Evolutionary conservation across 2,797 vertebrate genomes (phyloP), one percentile per base, ranked within the genome.

Genomic region (Xyrichtys novacula): DNA sequence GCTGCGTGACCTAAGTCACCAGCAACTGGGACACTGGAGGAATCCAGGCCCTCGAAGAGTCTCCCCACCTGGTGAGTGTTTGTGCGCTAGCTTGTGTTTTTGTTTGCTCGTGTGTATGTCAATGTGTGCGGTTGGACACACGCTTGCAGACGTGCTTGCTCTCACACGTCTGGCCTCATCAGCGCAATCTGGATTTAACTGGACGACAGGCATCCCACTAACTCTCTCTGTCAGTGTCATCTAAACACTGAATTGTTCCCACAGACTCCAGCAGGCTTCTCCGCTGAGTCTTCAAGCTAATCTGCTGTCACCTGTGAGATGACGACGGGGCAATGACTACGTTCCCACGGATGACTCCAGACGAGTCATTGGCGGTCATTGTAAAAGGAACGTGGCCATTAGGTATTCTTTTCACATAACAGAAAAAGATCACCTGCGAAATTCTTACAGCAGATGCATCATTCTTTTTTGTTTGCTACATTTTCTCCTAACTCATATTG

Each of bases 1-100:
- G 91, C 89, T 93, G 91, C 67, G 72, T 89, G 91, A 93, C 89
- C 90, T 58, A 9, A 85, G 89, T 85, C 79, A 72, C 60, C 71
- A 59, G 64, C 80, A 86, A 86, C 77, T 86, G 83, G 88, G 88
- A 87, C 84, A 74, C 69, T 48, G 85, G 59, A 80, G 88, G 72
- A 80, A 76, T 28, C 58, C 17, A 8, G 65, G 62, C 67, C 76
- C 80, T 82, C 23, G 1, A 71, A 43, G 78, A 54, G 72, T 62
- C n/a, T 1, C 39, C 72, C 78, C 74, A 69, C 78, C 81, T 2
- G 60, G 25, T 36, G 81, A 20, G 71, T 79, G 70, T 71, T 81
- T 82, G 65, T 84, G 83, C 75, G 55, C 65, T 80, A 40, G 48
- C 71, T 57, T n/a, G 72, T 87, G 85, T 88, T 76, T 85, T 82